Conservation (phyloP, 2,797 vertebrate genomes). For the Euphonia xanthogaster region DNA sequence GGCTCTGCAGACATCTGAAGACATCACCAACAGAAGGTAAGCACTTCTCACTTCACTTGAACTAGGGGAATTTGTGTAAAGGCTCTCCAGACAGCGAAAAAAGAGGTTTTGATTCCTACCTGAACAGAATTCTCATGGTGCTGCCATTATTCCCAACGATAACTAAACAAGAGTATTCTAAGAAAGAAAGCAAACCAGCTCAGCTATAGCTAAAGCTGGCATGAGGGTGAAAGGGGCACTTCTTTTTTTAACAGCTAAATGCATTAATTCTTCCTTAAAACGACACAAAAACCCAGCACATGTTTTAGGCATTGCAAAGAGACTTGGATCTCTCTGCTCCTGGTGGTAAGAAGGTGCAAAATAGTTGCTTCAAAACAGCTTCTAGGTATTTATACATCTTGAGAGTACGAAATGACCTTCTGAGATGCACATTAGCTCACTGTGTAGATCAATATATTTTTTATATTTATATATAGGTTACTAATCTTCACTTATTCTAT, state of each 20-base stretch:
- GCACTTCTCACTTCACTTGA: neutral
- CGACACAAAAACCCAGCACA: neutral
- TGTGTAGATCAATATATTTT: neutral
- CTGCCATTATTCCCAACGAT: neutral
- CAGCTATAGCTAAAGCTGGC: neutral
- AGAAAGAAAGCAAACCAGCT: neutral
- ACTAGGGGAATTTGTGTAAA: neutral
- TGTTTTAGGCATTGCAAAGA: neutral
- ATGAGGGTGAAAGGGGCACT: neutral
- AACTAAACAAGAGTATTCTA: neutral
- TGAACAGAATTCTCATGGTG: neutral
- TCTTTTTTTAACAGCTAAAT: neutral
- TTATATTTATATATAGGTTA: neutral
- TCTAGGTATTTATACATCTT: neutral
- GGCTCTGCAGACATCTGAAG: constrained; percentile 92
- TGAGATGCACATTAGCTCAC: neutral
- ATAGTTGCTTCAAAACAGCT: neutral
- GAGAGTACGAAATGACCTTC: neutral
- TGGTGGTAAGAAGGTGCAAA: neutral
- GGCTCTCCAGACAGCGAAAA: neutral
- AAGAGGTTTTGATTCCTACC: neutral
- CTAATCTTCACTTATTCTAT: neutral
- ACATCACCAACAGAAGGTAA: constrained; percentile 96
- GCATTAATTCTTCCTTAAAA: neutral
- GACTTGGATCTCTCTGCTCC: neutral